Percentiles rank a stretch among this genome's conserved stretches.
These are phyloP conservation scores for Blennius ocellaris DNA, from an alignment of 2,113 vertebrate species.

Conservation along the genomic window DNA sequence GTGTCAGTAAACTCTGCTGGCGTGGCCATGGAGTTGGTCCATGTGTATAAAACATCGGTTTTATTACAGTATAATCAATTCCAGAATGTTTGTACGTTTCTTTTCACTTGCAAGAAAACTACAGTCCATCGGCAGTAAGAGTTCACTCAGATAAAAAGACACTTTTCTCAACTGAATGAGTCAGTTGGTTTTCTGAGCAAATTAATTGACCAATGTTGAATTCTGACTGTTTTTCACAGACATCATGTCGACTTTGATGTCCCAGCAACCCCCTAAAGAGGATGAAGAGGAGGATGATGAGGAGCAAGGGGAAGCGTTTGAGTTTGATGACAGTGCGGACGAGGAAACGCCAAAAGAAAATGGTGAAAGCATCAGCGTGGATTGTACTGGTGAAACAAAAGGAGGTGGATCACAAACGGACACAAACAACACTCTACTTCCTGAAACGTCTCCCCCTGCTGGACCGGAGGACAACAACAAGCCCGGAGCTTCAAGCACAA, in stretches of 20 bases:
- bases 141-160: too few species aligned
- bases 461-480: constrained; percentile 50
- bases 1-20: too few species aligned
- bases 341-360: constrained; percentile 54
- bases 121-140: too few species aligned
- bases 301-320: constrained; percentile 72
- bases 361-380: neutral
- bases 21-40: neutral
- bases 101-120: too few species aligned
- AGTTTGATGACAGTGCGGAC: constrained; percentile 70
- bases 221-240: constrained; percentile 49
- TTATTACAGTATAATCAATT: neutral
- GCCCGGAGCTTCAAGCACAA: neutral
- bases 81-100: too few species aligned
- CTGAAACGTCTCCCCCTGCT: constrained; percentile 39
- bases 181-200: too few species aligned
- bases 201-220: neutral
- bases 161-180: too few species aligned
- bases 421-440: neutral
- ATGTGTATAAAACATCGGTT: neutral
- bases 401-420: constrained; percentile 1
- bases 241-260: constrained; percentile 72
- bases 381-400: constrained; percentile 16
- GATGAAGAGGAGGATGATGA: constrained; percentile 75
- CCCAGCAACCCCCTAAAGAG: constrained; percentile 64